Base-by-base conservation (phyloP, 2,888 invertebrate species). In the Argyresthia goedartella region DNA sequence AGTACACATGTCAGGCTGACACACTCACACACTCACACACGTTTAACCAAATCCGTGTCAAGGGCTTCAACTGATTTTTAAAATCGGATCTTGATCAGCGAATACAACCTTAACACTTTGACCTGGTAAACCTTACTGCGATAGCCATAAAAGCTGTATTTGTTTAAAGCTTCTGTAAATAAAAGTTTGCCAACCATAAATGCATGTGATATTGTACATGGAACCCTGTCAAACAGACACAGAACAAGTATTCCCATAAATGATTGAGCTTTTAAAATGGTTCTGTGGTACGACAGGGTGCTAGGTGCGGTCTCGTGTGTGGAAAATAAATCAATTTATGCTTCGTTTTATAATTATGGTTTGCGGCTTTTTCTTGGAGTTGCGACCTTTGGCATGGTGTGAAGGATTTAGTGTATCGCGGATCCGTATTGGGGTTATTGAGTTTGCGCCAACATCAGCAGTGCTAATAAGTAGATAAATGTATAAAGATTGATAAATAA, bases 61-160 rank as follows among this genome's bases (percentile, higher is more conserved):
- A 68, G 82, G 82, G 60, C 70, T 62, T 49, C 81, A 66, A 81
- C 80, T 77, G 77, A 74, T 81, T 81, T 79, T 81, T 79, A 69
- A 73, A 71, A 45, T 36, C 33, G 36, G 9, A 41, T 4, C 11
- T 35, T 35, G 45, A 51, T 25, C 46, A 34, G 43, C 42, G 25
- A 43, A 42, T 25, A 25, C 25, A 25, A 25, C 25, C 25, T 25
- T 25, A 25, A 25, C 25, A 25, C 25, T 25, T 25, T 25, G 25
- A 47, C 47, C 13, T 9, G 11, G 33, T 33, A n/a, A 47, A 8
- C 47, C 13, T 8, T 47, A 47, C 34, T 33, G 8, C 9, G 25
- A 47, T 6, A 34, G 47, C 8, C 14, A 48, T 35, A 48, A 35
- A 36, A 11, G 15, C 36, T 9, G 14, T 14, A 15, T 48, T 48